Base-by-base conservation (phyloP, 2,113 vertebrate species). In the Poecilia latipinna region DNA sequence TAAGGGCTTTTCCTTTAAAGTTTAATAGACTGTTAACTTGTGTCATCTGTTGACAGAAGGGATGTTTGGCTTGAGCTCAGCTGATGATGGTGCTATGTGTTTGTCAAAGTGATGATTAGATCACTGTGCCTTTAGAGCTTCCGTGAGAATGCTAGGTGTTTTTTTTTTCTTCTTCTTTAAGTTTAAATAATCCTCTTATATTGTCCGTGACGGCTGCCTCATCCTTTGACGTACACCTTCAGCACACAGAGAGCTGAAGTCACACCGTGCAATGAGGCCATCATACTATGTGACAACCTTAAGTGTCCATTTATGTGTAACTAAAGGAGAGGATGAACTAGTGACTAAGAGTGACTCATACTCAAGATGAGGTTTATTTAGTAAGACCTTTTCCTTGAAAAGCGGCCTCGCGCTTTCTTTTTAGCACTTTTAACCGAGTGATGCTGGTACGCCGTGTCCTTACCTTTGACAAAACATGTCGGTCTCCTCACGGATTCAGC, bases 361-460 rank as follows among this genome's bases (percentile, higher is more conserved):
- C 65, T 72, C 1, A 22, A 75, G 78, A 64, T 80, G 66, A 37
- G 70, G 70, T 82, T 80, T 62, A 54, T 89, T 89, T 86, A 78
- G 61, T 60, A 31, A 74, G 48, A 67, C 62, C 35, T 39, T 65
- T 67, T 67, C 33, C 28, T 67, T 68, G 44, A 78, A 82, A 80
- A 67, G 75, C 10, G 4, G 28, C 48, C 42, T 13, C 3, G 71
- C 79, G 65, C 39, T 83, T 81, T 74, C 17, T n/a, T 74, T 69
- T 70, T 19, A 48, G 32, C 60, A 39, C 61, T 61, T 87, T 87
- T 68, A 79, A 72, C 79, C 70, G 65, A 73, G 78, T 71, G 69
- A 75, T 67, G 78, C 73, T 83, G 81, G 89, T 88, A 92, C 87
- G 80, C 1, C 11, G 1, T 86, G 89, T 93, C 39, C 89, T 86